These are phyloP conservation scores for Seriola dumerili DNA, from an alignment of 2,113 vertebrate species.

Conservation along the genomic window DNA sequence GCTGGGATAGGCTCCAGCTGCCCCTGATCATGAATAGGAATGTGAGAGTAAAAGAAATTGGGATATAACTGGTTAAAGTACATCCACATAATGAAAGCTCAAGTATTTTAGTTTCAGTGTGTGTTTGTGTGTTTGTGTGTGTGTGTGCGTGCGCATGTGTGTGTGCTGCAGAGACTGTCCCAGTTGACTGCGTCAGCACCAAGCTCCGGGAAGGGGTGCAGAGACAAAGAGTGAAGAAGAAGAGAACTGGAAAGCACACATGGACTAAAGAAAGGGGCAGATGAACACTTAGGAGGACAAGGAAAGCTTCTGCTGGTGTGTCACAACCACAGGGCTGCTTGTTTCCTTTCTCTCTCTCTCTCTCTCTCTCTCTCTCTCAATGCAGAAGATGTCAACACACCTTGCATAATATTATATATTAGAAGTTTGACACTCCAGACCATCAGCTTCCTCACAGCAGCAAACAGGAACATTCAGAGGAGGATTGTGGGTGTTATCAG, in stretches of 20 bases:
- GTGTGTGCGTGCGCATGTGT: not conserved
- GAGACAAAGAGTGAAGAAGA: not conserved
- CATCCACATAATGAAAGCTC: not conserved
- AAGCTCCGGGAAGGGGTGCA: not conserved
- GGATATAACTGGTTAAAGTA: not conserved
- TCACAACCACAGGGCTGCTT: not conserved
- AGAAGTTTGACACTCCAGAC: not conserved
- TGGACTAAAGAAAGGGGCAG: constrained; percentile 8
- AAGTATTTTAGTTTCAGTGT: not conserved
- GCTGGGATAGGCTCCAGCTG: not conserved
- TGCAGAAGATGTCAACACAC: constrained; percentile 33
- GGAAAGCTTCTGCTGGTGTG: not conserved
- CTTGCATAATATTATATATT: constrained; percentile 13
- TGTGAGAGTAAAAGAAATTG: not conserved
- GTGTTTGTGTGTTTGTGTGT: not conserved
- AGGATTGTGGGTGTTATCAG: not conserved
- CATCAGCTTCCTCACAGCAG: not conserved
- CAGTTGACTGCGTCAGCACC: constrained; percentile 32
- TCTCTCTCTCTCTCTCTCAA: not conserved
- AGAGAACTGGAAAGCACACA: not conserved
- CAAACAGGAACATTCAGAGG: not conserved
- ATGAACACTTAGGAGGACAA: not conserved
- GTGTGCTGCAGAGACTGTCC: not conserved
- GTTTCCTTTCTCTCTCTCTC: not conserved
- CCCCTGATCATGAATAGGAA: not conserved